Conservation (phyloP, 2,888 invertebrate species). For the Diadromus collaris region DNA sequence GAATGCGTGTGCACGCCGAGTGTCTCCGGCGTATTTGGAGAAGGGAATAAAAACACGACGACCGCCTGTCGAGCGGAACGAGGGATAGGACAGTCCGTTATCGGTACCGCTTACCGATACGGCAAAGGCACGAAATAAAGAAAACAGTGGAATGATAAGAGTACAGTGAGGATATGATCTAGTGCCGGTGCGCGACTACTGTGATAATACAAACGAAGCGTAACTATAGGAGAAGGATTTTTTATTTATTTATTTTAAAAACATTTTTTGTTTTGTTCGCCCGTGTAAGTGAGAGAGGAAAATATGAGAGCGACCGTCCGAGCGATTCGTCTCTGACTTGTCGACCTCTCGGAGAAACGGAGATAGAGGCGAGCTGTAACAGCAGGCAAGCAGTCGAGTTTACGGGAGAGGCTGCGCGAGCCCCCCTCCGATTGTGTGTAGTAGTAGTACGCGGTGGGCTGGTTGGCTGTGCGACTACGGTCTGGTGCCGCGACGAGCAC, state of each 20-base stretch:
- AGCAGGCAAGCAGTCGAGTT: conserved; percentile 53
- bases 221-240: background rate
- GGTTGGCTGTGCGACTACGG: conserved; percentile 25
- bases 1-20: background rate
- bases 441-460: conserved; percentile 29
- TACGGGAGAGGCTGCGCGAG: conserved; percentile 52
- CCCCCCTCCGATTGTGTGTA: conserved; percentile 8
- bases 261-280: background rate
- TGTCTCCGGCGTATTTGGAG: background rate
- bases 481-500: conserved; percentile 59
- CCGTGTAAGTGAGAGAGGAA: background rate
- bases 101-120: background rate
- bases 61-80: background rate
- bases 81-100: background rate
- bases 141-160: background rate
- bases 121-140: background rate
- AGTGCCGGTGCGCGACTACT: conserved; percentile 10
- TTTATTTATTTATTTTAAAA: background rate
- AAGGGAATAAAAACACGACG: no score
- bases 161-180: background rate
- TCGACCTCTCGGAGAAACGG: conserved; percentile 52
- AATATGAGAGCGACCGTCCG: conserved; percentile 8
- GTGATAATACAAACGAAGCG: conserved; percentile 17
- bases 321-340: conserved; percentile 55
- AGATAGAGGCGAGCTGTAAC: conserved; percentile 35